Base-by-base conservation (phyloP, 2,888 invertebrate species). In the Dryobotodes eremita region DNA sequence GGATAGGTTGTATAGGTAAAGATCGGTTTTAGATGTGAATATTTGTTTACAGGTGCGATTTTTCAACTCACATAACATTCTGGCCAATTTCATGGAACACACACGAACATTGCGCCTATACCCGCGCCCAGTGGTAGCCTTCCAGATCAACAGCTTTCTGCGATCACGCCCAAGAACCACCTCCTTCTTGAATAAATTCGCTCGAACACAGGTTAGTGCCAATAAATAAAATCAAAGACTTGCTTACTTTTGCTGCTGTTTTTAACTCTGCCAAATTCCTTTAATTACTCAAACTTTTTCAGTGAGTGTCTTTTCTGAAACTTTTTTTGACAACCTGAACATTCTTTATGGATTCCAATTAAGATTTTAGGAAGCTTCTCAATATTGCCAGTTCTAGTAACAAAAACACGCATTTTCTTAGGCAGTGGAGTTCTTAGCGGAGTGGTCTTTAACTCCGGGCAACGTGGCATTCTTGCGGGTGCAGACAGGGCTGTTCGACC, bases 391-490 rank as follows among this genome's bases (percentile, higher is more conserved):
- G n/a, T 23, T 68, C 48, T 55, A 15, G 20, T 59, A 79, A 79
- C 42, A 15, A 17, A 50, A 55, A 42, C 59, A 48, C 61, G 42
- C 8, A 68, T 77, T 36, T 1, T 65, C 74, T 1, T 94, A 98
- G 98, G 99, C 99, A 0, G 99, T 99, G 1, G 99, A 99, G 94
- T 99, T 99, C 95, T 97, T 99, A 86, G 99, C 99, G 0, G 99
- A 99, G 95, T 99, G 99, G 99, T 99, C 99, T 0, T 97, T 99
- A 20, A 99, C 99, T 2, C 99, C 99, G 0, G 98, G 98, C 90
- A 99, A 99, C 96, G 99, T 99, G 80, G 99, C 99, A 7, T 99
- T 99, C 93, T 97, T 99, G 66, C 98, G 99, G 11, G 99, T 99
- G 0, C 99, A 99, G 92, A 99, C 99, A 0, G 99, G 99, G 50